A percentile compares a stretch with the other conserved stretches of the same genome.
phyloP scores from a whole-genome alignment of 2,113 vertebrate species.

The Hippocampus barbouri region DNA sequence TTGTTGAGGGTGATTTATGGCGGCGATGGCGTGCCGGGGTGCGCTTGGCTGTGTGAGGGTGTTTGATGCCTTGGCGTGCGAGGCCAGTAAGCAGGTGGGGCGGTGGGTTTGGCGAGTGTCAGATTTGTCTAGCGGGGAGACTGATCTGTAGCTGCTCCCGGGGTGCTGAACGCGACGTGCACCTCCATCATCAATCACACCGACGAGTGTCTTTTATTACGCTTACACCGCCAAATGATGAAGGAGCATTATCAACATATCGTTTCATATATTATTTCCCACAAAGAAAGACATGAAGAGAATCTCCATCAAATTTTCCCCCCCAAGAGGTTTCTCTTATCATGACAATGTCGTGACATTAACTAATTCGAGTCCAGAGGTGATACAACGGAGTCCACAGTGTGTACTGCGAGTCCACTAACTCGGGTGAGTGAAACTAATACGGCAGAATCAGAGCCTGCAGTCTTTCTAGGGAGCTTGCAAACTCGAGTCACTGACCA shows the following conservation, averaged over 20 bases:
- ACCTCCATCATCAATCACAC: slow-evolving; percentile 73
- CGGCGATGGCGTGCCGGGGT: slow-evolving; percentile 52
- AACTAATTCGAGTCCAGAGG: too few relatives aligned
- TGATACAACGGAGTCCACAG: background rate
- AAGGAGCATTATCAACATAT: background rate
- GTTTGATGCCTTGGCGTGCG: slow-evolving; percentile 56
- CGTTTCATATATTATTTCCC: background rate
- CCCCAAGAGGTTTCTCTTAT: background rate
- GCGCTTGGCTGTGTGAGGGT: slow-evolving; percentile 69
- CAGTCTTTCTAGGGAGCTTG: too few relatives aligned
- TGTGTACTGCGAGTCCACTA: background rate
- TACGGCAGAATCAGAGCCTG: too few relatives aligned
- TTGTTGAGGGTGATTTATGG: slow-evolving; percentile 82
- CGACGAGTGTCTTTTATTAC: slow-evolving; percentile 56
- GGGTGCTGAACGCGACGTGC: slow-evolving; percentile 67
- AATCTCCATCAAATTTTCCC: background rate
- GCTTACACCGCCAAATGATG: slow-evolving; percentile 30
- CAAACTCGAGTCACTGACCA: too few relatives aligned
- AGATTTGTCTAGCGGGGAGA: slow-evolving; percentile 75
- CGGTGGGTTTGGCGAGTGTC: slow-evolving; percentile 63
- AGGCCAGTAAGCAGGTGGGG: slow-evolving; percentile 62
- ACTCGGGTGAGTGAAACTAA: background rate
- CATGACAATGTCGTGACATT: background rate
- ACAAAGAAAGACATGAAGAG: background rate
- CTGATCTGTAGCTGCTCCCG: slow-evolving; percentile 71